A percentile compares a stretch with the other conserved stretches of the same genome.
Evolutionary conservation across 2,888 invertebrate genomes (phyloP).

Genomic region (Caenorhabditis sinica): DNA sequence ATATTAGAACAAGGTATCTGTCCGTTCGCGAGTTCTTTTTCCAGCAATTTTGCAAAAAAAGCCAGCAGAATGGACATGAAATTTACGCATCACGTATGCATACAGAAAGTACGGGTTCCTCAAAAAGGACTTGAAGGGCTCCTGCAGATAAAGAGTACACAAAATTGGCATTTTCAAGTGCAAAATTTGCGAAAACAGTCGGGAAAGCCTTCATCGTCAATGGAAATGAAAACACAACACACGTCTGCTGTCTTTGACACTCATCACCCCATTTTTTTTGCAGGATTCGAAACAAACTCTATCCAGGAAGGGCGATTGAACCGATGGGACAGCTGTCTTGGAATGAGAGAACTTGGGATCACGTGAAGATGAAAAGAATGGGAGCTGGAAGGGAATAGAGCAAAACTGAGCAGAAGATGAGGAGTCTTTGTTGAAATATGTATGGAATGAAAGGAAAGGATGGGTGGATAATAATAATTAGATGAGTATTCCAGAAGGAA

Average conservation of each 20-base stretch:
- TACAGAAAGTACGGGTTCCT: background rate
- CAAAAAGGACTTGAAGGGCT: too few species aligned
- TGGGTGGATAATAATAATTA: constrained; percentile 25
- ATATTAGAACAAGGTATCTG: background rate
- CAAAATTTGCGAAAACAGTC: background rate
- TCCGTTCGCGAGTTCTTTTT: background rate
- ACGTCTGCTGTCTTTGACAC: constrained; percentile 25
- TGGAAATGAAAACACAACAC: constrained; percentile 33
- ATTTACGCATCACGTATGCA: background rate
- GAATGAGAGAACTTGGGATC: constrained; percentile 38
- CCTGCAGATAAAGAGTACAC: too few species aligned
- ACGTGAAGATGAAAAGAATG: constrained; percentile 41
- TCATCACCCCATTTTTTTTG: constrained; percentile 24
- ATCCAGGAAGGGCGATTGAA: constrained; percentile 17
- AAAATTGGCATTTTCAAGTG: constrained; percentile 6
- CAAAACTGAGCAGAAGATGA: background rate
- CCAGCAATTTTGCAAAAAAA: too few species aligned
- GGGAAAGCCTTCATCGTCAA: background rate
- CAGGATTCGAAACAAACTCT: constrained; percentile 25
- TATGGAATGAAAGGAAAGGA: constrained; percentile 26
- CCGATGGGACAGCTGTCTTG: constrained; percentile 33
- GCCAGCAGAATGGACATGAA: background rate
- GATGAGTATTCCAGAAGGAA: constrained; percentile 15
- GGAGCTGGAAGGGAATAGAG: constrained; percentile 3
- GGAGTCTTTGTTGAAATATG: constrained; percentile 43